These are phyloP conservation scores for Tetramorium parvispinum DNA, from an alignment of 1,140 invertebrate genomes.

Conservation along the genomic window DNA sequence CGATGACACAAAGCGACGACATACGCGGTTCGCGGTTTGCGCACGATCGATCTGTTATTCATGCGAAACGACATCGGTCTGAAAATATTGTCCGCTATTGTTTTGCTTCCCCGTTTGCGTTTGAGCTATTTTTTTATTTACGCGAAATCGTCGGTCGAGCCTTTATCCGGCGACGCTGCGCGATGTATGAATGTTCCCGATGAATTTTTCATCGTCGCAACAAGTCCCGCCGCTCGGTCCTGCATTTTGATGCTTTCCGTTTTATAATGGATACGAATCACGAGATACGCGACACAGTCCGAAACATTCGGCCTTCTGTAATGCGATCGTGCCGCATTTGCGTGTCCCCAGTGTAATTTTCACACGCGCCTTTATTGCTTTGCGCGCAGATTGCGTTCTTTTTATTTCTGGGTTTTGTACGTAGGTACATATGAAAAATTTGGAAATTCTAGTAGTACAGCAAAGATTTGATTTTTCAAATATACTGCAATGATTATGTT, in stretches of 20 bases:
- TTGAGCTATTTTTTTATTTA: conserved; percentile 28
- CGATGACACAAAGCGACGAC: conserved; percentile 15
- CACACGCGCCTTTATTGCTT: not conserved
- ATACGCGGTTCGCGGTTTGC: not conserved
- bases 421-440: not conserved
- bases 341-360: conserved; percentile 18
- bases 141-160: conserved; percentile 25
- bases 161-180: conserved; percentile 2
- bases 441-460: not conserved
- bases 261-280: conserved; percentile 35
- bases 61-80: not conserved
- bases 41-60: conserved; percentile 25
- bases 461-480: not conserved
- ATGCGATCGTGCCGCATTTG: conserved; percentile 3
- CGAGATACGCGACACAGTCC: not conserved
- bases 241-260: conserved; percentile 35
- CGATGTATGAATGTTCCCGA: conserved; percentile 38
- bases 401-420: not conserved
- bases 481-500: not conserved
- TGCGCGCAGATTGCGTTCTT: not conserved
- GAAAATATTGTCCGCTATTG: conserved; percentile 33
- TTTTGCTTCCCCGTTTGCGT: conserved; percentile 14
- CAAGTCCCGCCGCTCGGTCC: conserved; percentile 25
- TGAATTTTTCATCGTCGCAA: conserved; percentile 54
- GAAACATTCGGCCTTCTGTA: conserved; percentile 16